These are phyloP conservation scores for Reticulitermes lucifugus DNA, from an alignment of 2,888 invertebrate genomes.

Conservation along the genomic window DNA sequence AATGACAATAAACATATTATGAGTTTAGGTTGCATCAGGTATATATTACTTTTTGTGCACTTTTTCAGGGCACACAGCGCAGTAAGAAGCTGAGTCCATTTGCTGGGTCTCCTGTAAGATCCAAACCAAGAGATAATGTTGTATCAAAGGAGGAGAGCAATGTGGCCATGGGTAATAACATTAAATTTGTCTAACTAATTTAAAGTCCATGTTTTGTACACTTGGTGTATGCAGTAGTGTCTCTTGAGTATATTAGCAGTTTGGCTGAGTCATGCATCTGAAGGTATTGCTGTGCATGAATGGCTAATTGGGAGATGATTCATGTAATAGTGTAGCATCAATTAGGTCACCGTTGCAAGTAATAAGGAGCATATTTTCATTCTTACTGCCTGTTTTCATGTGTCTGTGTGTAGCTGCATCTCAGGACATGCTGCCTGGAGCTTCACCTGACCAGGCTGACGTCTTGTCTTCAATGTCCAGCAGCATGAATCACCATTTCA, in stretches of 20 bases:
- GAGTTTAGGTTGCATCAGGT: too few relatives aligned
- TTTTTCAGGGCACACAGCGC: slow-evolving; percentile 54
- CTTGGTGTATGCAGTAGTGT: too few relatives aligned
- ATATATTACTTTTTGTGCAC: too few relatives aligned
- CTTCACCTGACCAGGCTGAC: slow-evolving; percentile 50
- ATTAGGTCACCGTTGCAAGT: neutral
- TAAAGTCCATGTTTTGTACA: neutral
- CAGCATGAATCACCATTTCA: neutral
- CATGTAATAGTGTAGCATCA: too few relatives aligned
- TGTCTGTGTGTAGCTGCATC: neutral
- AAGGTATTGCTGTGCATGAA: too few relatives aligned
- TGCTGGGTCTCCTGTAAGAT: slow-evolving; percentile 65
- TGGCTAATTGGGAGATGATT: too few relatives aligned
- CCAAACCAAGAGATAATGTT: slow-evolving; percentile 56
- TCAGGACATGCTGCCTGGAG: slow-evolving; percentile 52
- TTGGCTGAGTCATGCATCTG: too few relatives aligned
- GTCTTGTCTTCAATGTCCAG: neutral
- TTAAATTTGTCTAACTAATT: neutral
- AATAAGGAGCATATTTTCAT: neutral
- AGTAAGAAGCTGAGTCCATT: slow-evolving; percentile 62
- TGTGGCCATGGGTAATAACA: neutral
- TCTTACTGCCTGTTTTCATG: neutral
- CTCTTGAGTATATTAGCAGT: too few relatives aligned
- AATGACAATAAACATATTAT: too few relatives aligned
- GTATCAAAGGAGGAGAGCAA: neutral